A percentile compares a stretch with the other conserved stretches of the same genome.
Evolutionary conservation across 1,140 invertebrate species (phyloP).

Genomic region (Heliconius eleuchia): DNA sequence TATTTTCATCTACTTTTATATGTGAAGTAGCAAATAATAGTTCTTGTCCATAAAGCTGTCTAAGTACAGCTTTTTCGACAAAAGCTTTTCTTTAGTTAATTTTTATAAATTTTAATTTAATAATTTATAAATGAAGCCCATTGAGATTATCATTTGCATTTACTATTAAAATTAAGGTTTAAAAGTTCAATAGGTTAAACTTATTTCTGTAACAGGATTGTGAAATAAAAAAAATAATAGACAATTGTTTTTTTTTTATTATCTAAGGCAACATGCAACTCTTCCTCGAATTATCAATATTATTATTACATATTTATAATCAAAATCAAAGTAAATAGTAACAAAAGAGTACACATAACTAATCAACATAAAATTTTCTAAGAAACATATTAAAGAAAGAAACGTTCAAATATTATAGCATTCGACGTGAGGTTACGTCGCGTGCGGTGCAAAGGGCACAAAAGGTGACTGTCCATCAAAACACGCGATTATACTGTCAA

Average conservation of each 20-base stretch:
- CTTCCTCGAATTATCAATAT: too few species aligned
- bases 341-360: too few species aligned
- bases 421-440: conserved; percentile 38
- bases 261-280: too few species aligned
- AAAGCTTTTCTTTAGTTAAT: conserved; percentile 43
- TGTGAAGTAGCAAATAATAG: conserved; percentile 53
- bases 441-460: conserved; percentile 40
- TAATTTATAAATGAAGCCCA: conserved; percentile 21
- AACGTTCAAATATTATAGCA: conserved; percentile 9
- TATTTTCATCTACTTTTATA: conserved; percentile 6
- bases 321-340: too few species aligned
- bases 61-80: conserved; percentile 53
- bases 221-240: not conserved
- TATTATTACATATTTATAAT: too few species aligned
- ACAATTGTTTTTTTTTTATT: not conserved
- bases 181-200: conserved; percentile 13
- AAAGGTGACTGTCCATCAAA: conserved; percentile 64
- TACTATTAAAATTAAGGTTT: conserved; percentile 37
- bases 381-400: conserved; percentile 21
- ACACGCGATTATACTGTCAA: conserved; percentile 32
- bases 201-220: conserved; percentile 16
- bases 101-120: not conserved
- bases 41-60: conserved; percentile 61
- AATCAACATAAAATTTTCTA: not conserved
- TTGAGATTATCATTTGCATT: conserved; percentile 41